Evolutionary conservation across 2,797 vertebrate genomes (phyloP).

Genomic region (Ambastaia sidthimunki): DNA sequence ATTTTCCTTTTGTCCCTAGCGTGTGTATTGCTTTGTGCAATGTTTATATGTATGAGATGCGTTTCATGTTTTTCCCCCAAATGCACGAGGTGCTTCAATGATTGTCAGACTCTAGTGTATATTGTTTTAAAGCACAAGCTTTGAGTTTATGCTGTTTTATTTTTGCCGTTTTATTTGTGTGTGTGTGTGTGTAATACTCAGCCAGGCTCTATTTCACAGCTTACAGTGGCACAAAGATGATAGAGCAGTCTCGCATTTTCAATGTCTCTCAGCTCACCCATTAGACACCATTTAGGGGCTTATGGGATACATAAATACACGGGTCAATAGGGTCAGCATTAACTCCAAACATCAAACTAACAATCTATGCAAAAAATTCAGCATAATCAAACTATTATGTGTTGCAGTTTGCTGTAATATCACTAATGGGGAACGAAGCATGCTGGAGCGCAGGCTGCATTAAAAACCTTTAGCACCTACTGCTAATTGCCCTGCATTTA

Average conservation of each 20-base stretch:
- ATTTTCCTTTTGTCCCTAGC: constrained; percentile 8
- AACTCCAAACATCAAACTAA: constrained; percentile 52
- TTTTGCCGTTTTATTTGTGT: constrained; percentile 9
- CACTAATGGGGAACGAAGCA: constrained; percentile 45
- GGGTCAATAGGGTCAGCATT: constrained; percentile 51
- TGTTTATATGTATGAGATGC: constrained; percentile 34
- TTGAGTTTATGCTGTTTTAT: not conserved
- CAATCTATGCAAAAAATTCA: constrained; percentile 30
- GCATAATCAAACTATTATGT: constrained; percentile 49
- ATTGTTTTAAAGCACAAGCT: constrained; percentile 17
- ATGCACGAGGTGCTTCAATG: not conserved
- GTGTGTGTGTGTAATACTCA: constrained; percentile 6
- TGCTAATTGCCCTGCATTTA: constrained; percentile 53
- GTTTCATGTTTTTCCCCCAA: constrained; percentile 15
- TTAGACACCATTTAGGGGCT: constrained; percentile 50
- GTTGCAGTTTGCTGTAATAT: constrained; percentile 52
- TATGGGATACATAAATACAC: constrained; percentile 49
- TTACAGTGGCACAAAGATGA: constrained; percentile 13
- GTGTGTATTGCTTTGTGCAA: constrained; percentile 9
- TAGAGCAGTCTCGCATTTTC: constrained; percentile 25
- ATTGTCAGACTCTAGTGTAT: constrained; percentile 19
- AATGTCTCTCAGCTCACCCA: constrained; percentile 42
- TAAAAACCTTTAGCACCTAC: constrained; percentile 53
- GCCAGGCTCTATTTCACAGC: constrained; percentile 4
- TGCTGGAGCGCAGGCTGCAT: constrained; percentile 37